phyloP scores from a whole-genome alignment of 2,888 invertebrate species.

The Scaeva pyrastri region DNA sequence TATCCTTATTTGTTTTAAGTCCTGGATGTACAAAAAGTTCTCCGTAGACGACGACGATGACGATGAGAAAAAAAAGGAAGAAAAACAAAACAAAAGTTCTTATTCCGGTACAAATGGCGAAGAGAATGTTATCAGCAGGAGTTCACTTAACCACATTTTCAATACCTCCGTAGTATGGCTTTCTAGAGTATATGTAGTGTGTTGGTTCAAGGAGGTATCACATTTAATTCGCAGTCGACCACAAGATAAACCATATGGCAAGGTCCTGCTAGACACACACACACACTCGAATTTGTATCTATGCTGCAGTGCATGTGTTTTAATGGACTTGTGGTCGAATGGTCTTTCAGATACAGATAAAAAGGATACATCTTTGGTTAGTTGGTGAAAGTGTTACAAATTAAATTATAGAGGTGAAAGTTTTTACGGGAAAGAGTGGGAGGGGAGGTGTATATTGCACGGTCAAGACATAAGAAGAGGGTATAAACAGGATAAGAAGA shows the following conservation, averaged over 20 bases:
- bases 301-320: slow-evolving; percentile 58
- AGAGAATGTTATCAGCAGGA: slow-evolving; percentile 55
- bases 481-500: slow-evolving; percentile 29
- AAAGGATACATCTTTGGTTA: slow-evolving; percentile 54
- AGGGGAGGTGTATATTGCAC: background rate
- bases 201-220: slow-evolving; percentile 61
- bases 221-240: slow-evolving; percentile 68
- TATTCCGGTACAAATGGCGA: slow-evolving; percentile 53
- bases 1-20: slow-evolving; percentile 72
- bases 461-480: slow-evolving; percentile 8
- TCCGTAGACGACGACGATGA: background rate
- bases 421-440: slow-evolving; percentile 7
- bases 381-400: slow-evolving; percentile 65
- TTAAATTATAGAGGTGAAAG: slow-evolving; percentile 75
- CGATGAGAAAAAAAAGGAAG: slow-evolving; percentile 13
- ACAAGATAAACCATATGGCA: slow-evolving; percentile 62
- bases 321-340: slow-evolving; percentile 73
- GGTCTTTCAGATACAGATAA: slow-evolving; percentile 50
- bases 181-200: background rate
- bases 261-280: background rate
- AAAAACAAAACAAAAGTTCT: slow-evolving; percentile 41
- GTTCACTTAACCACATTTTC: slow-evolving; percentile 49
- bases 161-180: background rate
- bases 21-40: slow-evolving; percentile 44
- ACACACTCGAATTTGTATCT: no score